phyloP scores from a whole-genome alignment of 2,113 vertebrate species.

The Eclectus roratus region DNA sequence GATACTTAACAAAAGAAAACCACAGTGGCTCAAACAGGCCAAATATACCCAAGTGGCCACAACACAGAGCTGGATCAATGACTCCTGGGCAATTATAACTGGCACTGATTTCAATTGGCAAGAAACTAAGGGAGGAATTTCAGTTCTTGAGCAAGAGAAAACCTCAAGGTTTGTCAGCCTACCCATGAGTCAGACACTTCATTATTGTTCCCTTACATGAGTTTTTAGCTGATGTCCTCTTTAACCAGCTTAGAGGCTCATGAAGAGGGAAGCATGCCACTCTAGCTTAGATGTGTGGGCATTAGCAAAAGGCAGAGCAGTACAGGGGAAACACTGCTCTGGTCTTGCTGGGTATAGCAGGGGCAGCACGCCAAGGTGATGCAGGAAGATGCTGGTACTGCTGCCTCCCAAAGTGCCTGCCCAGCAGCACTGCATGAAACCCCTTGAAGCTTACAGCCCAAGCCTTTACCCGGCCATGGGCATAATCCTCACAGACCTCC shows the following conservation, averaged over 20 bases:
- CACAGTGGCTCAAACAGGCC: background rate
- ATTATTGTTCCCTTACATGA: background rate
- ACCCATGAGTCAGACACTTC: background rate
- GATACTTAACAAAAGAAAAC: slow-evolving; percentile 11
- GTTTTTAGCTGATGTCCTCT: background rate
- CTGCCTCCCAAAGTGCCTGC: background rate
- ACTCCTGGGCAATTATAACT: background rate
- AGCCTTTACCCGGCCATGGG: background rate
- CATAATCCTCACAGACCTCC: background rate
- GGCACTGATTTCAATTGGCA: background rate
- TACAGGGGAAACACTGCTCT: background rate
- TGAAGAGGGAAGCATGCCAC: background rate
- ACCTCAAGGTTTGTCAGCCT: slow-evolving; percentile 9
- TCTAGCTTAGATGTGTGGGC: background rate
- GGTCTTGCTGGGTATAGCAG: background rate
- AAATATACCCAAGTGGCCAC: background rate
- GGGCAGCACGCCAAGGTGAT: background rate
- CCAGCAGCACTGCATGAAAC: background rate
- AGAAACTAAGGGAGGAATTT: background rate
- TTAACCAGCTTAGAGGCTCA: background rate
- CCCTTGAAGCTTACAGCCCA: background rate
- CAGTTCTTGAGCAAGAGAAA: background rate
- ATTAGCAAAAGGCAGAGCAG: background rate
- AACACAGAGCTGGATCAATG: background rate
- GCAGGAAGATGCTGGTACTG: background rate